Evolutionary conservation across 1,140 invertebrate species (phyloP), one percentile per base, ranked within the genome.

Genomic region (Pentalonia nigronervosa): DNA sequence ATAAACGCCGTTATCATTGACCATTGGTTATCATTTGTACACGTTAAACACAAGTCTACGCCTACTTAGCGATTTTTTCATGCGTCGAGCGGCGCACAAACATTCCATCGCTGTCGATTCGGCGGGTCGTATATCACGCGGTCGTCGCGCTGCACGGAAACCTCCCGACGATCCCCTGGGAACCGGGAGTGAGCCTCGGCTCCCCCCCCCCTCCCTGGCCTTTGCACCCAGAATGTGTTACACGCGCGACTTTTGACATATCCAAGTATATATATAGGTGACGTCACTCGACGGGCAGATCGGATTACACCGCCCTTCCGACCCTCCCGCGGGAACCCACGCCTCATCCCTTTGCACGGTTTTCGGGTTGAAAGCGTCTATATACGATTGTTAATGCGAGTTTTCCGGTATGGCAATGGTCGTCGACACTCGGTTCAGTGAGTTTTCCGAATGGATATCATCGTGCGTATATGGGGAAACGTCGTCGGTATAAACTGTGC

Each of bases 371-470:
- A 84, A 84, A 45, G 36, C 41, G 14, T 47, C 0, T 21, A n/a
- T 30, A 30, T 88, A 48, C 34, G 45, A 25, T 23, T 7, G 50
- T 60, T 90, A 90, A 90, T 90, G 34, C 8, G 41, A 60, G 30
- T 91, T 67, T 91, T 81, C 90, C 90, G 60, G 53, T 67, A 41
- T 67, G 41, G 34, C 34, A 83, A 83, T 83, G 34, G 76, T 83
- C 34, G 41, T 30, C 14, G 56, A 23, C 56, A 67, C 60, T 81
- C 90, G 90, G 90, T 91, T 91, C 90, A 91, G 45, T 91, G 90
- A 45, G 45, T 91, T 91, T 91, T 91, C 67, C 90, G 67, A 76
- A 91, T 50, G 90, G 90, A 91, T 67, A 45, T 91, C 60, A n/a
- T 47, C 9, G n/a, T n/a, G 25, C 9, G 23, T 36, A 34, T 47